Evolutionary conservation across 2,113 vertebrate species (phyloP), one percentile per base, ranked within the genome.

Genomic region (Pseudorhombus dupliciocellatus): DNA sequence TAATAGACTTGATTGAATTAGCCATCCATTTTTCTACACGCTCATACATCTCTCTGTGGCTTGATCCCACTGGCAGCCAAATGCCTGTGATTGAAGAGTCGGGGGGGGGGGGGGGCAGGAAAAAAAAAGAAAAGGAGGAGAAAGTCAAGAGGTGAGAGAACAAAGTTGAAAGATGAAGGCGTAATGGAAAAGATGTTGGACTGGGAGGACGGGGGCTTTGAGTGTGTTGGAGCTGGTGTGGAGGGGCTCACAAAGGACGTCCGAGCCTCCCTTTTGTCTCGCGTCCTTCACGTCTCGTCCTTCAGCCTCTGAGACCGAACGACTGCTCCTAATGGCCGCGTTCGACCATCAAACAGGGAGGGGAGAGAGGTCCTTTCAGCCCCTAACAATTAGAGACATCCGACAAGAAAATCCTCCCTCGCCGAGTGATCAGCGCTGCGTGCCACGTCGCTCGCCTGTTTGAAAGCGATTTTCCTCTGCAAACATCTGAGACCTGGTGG

Each of bases 1-100:
- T 84, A 93, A 93, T 84, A 87, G 82, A 80, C 86, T 87, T 87
- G 89, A 88, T 87, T 86, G 86, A 89, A 91, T 94, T 90, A 90
- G 79, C 82, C 83, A 76, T 86, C 90, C 87, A 75, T 90, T 92
- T 88, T 89, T 88, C 72, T 65, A 63, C 52, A 64, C 52, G 12
- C 81, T 90, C 73, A 76, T 89, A 84, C 90, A 90, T 88, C 88
- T 93, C 73, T 15, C 73, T 60, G 66, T 78, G 87, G 83, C 79
- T 90, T 86, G 86, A 93, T 89, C 90, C 90, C 80, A 80, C 87
- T 75, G 85, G 83, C 79, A 92, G 88, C 80, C 77, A 81, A 81
- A 89, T 60, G 63, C 55, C 62, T 46, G 79, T 80, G 74, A 90
- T 77, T 77, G 88, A 91, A 73, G 80, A 87, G 60, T 71, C 65